Evolutionary conservation across 2,113 vertebrate genomes (phyloP), one percentile per base, ranked within the genome.

Genomic region (Actenoides hombroni): DNA sequence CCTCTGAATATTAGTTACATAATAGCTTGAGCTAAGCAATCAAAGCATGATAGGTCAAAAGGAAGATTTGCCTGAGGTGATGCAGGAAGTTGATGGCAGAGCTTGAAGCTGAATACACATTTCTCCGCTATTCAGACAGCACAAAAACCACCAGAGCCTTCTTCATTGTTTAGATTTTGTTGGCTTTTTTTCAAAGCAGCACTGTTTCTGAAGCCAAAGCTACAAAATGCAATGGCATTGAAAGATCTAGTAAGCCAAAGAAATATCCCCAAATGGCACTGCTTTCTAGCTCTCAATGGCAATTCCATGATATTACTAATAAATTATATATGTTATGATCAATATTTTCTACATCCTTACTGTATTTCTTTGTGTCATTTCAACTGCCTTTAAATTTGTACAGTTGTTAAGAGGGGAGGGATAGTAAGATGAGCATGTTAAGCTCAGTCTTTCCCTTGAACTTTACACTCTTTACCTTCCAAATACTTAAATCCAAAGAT

Each of bases 31-130:
- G 93, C 91, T 91, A 89, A 95, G 84, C 89, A 95, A 97, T 97
- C 96, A 95, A 96, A 97, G 93, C 5, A 0, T 68, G 84, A 92
- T 94, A 97, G 94, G 96, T 96, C 95, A 96, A 92, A 97, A 96
- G 86, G 86, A 96, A 96, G 91, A 96, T 85, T 96, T 95, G 96
- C 96, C 94, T 82, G 94, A 94, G 94, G 96, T 96, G 81, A 96
- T 95, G 89, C 39, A 96, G 84, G 91, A 95, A 95, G 93, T 73
- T 89, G 96, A 95, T 76, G 96, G 94, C 89, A 97, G 81, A 92
- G 89, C 91, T 96, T 69, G 84, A 89, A 95, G 95, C 81, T 91
- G 91, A 95, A 95, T 91, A 91, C 81, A 87, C 91, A 85, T 91
- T 94, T 82, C 35, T 92, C 69, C 85, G 74, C 81, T 91, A 82